Percentiles rank a stretch among this genome's conserved stretches.
phyloP scores from a whole-genome alignment of 2,888 invertebrate species.

The Drosophila demipolita region DNA sequence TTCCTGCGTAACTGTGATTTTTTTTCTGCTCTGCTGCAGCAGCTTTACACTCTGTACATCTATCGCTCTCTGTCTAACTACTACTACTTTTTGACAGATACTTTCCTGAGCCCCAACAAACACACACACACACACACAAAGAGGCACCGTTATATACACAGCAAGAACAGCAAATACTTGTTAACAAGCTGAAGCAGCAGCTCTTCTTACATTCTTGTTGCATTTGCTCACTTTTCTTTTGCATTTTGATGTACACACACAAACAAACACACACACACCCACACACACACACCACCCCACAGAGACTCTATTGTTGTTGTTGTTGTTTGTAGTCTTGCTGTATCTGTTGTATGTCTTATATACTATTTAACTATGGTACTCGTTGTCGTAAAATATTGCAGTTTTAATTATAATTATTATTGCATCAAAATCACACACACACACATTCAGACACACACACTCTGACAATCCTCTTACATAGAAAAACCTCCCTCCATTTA shows the following conservation, averaged over 20 bases:
- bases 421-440: constrained; percentile 47
- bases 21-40: constrained; percentile 54
- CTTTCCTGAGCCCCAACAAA: constrained; percentile 28
- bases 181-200: constrained; percentile 14
- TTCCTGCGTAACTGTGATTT: constrained; percentile 55
- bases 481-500: constrained; percentile 43
- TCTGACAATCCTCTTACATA: constrained; percentile 11
- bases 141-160: constrained; percentile 13
- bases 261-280: constrained; percentile 23
- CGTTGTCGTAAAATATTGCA: constrained; percentile 67
- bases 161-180: constrained; percentile 21
- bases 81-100: constrained; percentile 37
- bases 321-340: constrained; percentile 63
- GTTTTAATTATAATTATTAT: constrained; percentile 52
- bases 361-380: constrained; percentile 58
- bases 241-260: constrained; percentile 34
- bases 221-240: constrained; percentile 59
- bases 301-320: constrained; percentile 48
- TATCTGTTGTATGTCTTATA: constrained; percentile 59
- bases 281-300: background rate
- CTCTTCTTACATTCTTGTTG: constrained; percentile 32
- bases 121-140: constrained; percentile 27
- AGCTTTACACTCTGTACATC: constrained; percentile 18
- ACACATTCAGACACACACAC: constrained; percentile 17
- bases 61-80: constrained; percentile 13